Percentiles rank a stretch among this genome's conserved stretches.
Evolutionary conservation across 1,140 invertebrate species (phyloP).

Genomic region (Bombyx mori): DNA sequence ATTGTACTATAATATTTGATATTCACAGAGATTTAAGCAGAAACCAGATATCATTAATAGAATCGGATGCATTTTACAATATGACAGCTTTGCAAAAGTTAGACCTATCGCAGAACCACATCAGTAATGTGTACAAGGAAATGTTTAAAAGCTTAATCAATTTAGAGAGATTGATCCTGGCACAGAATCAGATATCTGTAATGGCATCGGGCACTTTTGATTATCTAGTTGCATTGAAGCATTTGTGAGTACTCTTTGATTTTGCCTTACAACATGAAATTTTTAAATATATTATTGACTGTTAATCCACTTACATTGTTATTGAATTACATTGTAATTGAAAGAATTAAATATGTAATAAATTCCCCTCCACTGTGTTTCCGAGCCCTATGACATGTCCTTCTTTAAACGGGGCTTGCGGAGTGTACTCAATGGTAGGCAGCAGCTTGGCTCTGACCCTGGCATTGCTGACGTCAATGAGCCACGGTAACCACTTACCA

Average conservation of each 20-base stretch:
- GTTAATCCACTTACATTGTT: neutral
- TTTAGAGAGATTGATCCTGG: slow-evolving; percentile 77
- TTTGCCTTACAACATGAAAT: neutral
- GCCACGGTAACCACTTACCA: too few species aligned
- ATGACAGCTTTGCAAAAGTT: slow-evolving; percentile 78
- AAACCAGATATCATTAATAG: slow-evolving; percentile 83
- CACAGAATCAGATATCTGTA: slow-evolving; percentile 78
- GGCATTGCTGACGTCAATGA: too few species aligned
- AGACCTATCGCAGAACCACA: slow-evolving; percentile 78
- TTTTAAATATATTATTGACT: neutral
- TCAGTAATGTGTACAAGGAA: slow-evolving; percentile 74
- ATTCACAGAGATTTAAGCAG: slow-evolving; percentile 79
- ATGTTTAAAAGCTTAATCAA: slow-evolving; percentile 76
- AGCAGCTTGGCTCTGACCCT: too few species aligned
- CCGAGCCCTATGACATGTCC: too few species aligned
- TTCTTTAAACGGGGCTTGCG: too few species aligned
- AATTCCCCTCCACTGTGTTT: too few species aligned
- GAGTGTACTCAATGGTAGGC: too few species aligned
- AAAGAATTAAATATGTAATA: too few species aligned
- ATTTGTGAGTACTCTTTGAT: slow-evolving; percentile 74
- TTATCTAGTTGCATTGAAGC: slow-evolving; percentile 75
- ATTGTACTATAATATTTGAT: slow-evolving; percentile 5
- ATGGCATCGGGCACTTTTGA: slow-evolving; percentile 79
- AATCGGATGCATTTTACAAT: slow-evolving; percentile 81
- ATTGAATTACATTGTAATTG: neutral